Conservation (phyloP, 1,140 invertebrate genomes). For the Mizuhopecten yessoensis region DNA sequence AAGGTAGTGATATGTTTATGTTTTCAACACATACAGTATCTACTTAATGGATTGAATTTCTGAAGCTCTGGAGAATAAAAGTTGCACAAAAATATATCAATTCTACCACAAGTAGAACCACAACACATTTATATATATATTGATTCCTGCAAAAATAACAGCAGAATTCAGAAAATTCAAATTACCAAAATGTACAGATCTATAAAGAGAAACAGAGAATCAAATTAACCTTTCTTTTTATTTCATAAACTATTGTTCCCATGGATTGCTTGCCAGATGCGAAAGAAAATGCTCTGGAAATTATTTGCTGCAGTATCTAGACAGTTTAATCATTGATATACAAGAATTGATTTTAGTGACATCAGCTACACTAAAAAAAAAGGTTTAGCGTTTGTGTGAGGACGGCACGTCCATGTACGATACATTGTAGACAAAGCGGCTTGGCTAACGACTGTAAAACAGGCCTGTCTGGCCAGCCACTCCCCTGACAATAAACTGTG, state of each 20-base stretch:
- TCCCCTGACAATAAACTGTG: too few species aligned
- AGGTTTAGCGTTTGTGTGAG: too few species aligned
- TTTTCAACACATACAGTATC: too few species aligned
- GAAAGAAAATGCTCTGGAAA: too few species aligned
- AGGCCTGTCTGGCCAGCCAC: neutral
- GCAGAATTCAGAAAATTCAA: neutral
- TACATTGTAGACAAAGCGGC: neutral
- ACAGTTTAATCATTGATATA: neutral
- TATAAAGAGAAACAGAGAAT: neutral
- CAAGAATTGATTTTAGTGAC: neutral
- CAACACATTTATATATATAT: too few species aligned
- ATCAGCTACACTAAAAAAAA: neutral
- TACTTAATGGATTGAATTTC: too few species aligned
- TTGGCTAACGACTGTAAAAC: neutral
- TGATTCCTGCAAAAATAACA: neutral
- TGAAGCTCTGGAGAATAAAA: too few species aligned
- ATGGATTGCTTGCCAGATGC: too few species aligned
- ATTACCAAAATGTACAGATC: neutral
- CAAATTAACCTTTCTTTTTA: too few species aligned
- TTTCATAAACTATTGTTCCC: too few species aligned
- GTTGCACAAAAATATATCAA: neutral
- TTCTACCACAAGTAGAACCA: neutral
- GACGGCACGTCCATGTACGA: neutral
- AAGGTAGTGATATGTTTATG: too few species aligned
- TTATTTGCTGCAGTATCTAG: too few species aligned